phyloP scores from a whole-genome alignment of 2,797 vertebrate species.

The Lacerta bilineata region DNA sequence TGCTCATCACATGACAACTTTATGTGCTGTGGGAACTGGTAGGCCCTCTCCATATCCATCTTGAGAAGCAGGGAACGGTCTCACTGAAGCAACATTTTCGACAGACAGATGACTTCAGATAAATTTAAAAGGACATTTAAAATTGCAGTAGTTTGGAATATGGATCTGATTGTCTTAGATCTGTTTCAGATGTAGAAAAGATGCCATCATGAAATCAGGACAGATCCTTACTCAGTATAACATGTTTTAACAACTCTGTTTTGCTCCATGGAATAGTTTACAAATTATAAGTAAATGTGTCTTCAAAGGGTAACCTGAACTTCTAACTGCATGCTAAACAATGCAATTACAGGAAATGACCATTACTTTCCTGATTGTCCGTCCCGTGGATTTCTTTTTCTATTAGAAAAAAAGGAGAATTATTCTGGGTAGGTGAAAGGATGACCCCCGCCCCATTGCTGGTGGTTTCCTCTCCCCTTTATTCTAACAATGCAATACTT shows the following conservation, averaged over 20 bases:
- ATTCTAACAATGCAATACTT: neutral
- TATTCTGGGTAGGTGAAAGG: neutral
- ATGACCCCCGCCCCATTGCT: neutral
- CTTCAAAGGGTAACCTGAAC: neutral
- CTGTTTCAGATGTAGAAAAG: conserved; percentile 1
- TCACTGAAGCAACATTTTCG: neutral
- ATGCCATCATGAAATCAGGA: neutral
- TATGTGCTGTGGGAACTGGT: neutral
- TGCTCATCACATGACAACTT: neutral
- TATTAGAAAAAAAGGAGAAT: conserved; percentile 3
- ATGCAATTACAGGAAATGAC: conserved; percentile 19
- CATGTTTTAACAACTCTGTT: neutral
- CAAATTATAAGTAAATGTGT: conserved; percentile 1
- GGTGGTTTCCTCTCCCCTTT: neutral
- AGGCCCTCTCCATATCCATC: neutral
- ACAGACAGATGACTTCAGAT: neutral
- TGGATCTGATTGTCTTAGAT: conserved; percentile 3
- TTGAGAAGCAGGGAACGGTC: neutral
- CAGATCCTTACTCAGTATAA: neutral
- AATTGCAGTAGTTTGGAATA: neutral
- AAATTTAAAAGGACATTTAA: neutral
- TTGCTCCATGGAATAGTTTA: neutral
- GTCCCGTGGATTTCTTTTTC: neutral
- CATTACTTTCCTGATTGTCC: conserved; percentile 10
- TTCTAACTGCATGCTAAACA: conserved; percentile 5